Conservation (phyloP, 2,888 invertebrate species). For the Amphipyra berbera region DNA sequence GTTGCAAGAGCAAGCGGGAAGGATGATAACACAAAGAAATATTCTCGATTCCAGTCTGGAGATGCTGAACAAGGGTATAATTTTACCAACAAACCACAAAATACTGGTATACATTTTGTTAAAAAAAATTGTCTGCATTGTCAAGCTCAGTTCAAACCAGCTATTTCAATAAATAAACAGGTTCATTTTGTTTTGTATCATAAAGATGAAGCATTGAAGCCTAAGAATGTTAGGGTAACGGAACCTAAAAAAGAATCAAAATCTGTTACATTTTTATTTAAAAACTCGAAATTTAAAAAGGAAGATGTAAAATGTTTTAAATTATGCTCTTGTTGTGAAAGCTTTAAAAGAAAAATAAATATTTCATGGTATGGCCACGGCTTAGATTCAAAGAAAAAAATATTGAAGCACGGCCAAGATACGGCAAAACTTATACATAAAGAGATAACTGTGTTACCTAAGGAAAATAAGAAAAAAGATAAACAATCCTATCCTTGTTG, state of each 20-base stretch:
- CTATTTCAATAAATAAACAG: slow-evolving; percentile 6
- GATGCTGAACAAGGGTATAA: slow-evolving; percentile 12
- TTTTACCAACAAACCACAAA: slow-evolving; percentile 1
- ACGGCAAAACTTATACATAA: slow-evolving; percentile 5
- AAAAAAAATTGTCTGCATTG: slow-evolving; percentile 11
- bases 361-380: not conserved
- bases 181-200: slow-evolving; percentile 2
- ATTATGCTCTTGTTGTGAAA: slow-evolving; percentile 27
- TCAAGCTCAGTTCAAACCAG: slow-evolving; percentile 11
- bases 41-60: slow-evolving; percentile 43
- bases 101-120: not conserved
- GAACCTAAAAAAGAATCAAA: slow-evolving; percentile 6
- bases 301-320: not conserved
- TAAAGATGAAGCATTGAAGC: slow-evolving; percentile 1
- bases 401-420: slow-evolving; percentile 4
- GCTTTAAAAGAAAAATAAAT: slow-evolving; percentile 19
- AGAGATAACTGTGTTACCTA: not conserved
- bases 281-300: slow-evolving; percentile 9
- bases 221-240: not conserved
- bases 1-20: slow-evolving; percentile 21
- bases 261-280: slow-evolving; percentile 21
- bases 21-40: slow-evolving; percentile 27
- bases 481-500: slow-evolving; percentile 4
- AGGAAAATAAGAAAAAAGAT: not conserved
- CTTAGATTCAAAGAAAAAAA: slow-evolving; percentile 1